phyloP scores from a whole-genome alignment of 2,113 vertebrate species.

The Carassius auratus region DNA sequence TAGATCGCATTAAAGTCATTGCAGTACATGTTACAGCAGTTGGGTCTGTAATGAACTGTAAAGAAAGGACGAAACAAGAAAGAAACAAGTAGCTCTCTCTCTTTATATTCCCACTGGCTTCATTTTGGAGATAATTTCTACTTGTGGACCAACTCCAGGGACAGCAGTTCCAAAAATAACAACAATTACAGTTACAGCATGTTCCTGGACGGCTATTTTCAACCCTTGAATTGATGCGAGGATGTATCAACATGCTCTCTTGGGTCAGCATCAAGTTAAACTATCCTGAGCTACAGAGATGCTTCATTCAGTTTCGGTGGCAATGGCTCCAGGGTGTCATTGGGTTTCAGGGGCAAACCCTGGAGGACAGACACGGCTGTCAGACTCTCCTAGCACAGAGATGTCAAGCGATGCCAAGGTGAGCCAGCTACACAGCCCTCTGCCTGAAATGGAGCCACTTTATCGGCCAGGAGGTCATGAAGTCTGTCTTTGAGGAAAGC shows the following conservation, averaged over 20 bases:
- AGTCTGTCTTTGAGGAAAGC: not conserved
- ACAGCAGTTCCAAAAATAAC: constrained; percentile 11
- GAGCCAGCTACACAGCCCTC: not conserved
- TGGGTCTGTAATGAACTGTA: constrained; percentile 16
- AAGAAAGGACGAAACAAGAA: constrained; percentile 56
- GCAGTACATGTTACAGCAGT: constrained; percentile 6
- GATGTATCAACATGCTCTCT: constrained; percentile 27
- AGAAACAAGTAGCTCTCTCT: constrained; percentile 33
- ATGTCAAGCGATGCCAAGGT: not conserved
- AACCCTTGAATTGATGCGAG: not conserved
- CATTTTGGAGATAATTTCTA: constrained; percentile 47
- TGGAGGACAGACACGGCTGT: constrained; percentile 25
- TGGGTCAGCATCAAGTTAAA: constrained; percentile 15
- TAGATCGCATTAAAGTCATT: constrained; percentile 10
- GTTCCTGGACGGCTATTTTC: constrained; percentile 33
- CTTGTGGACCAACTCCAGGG: constrained; percentile 38
- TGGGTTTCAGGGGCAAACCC: constrained; percentile 17
- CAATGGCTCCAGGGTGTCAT: constrained; percentile 12
- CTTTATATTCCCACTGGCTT: constrained; percentile 30
- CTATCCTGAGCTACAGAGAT: constrained; percentile 31
- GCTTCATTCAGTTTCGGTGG: constrained; percentile 13
- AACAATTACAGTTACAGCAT: constrained; percentile 30
- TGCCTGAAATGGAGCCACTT: constrained; percentile 8
- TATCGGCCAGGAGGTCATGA: not conserved
- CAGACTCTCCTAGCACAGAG: not conserved